Evolutionary conservation across 2,797 vertebrate genomes (phyloP), one percentile per base, ranked within the genome.

Genomic region (Selene dorsalis): DNA sequence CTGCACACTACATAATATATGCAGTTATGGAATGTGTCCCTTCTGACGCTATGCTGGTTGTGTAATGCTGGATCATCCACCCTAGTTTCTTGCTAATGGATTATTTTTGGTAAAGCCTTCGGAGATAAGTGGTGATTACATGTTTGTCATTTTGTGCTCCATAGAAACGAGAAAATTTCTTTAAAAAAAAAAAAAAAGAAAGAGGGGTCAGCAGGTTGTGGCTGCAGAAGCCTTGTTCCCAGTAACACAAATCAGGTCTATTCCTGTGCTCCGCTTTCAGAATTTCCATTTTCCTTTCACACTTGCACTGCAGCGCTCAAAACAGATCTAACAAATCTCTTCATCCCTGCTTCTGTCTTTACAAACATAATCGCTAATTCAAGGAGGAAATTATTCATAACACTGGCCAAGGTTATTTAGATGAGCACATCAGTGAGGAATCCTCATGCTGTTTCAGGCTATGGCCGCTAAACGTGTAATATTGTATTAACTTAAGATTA

Each of bases 351-450:
- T 16, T 66, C 71, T 55, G 83, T 67, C 83, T 87, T 82, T 75
- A 80, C 81, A 75, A 84, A 87, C 66, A 73, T 86, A 76, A 88
- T 87, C 84, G 87, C 56, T 26, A 55, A 85, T 82, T 88, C 63
- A 72, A 76, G 47, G 41, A 66, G 69, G 79, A 81, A 84, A 78
- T 78, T 65, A 56, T 67, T 83, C 52, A 61, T 71, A 80, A 80
- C 57, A 24, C 75, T 3, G 68, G 76, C 65, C 86, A 83, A 89
- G 84, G 89, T 87, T 79, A 75, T 82, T 81, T 47, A 69, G 69
- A 83, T 77, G 71, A 80, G 78, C 18, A 7, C 18, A 61, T 71
- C 55, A 53, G 38, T 50, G 62, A 47, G 63, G 55, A 76, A 80
- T 35, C 43, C 74, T 80, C 72, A 45, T 20, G 11, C 67, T 47